Evolutionary conservation across 1,140 invertebrate species (phyloP).

Genomic region (Drosophila fuyamai): DNA sequence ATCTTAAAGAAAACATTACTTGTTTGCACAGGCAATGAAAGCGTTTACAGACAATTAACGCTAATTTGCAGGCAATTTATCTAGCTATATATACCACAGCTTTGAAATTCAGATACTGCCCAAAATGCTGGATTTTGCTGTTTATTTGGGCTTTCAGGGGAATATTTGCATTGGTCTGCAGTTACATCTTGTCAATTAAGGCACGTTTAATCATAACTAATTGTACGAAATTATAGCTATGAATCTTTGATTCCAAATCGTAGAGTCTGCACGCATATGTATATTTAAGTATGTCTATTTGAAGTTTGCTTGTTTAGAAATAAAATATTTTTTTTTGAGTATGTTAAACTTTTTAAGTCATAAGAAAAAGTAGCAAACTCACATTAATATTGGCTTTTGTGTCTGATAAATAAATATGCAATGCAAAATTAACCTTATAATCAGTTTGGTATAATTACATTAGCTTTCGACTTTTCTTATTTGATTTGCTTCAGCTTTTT

Average conservation of each 20-base stretch:
- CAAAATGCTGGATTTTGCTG: not conserved
- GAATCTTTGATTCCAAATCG: not conserved
- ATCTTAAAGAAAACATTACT: not conserved
- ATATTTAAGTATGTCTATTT: not conserved
- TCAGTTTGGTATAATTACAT: too few relatives aligned
- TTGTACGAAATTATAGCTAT: conserved; percentile 19
- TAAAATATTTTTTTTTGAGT: too few relatives aligned
- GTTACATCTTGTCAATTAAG: conserved; percentile 31
- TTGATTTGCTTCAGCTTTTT: too few relatives aligned
- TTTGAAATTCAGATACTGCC: not conserved
- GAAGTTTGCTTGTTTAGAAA: not conserved
- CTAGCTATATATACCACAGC: not conserved
- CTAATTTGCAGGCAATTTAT: conserved; percentile 32
- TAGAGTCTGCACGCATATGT: not conserved
- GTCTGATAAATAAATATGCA: too few relatives aligned
- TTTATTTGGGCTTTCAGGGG: not conserved
- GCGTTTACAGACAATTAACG: conserved; percentile 29
- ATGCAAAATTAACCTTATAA: too few relatives aligned
- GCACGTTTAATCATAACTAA: conserved; percentile 27
- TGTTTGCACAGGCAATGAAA: conserved; percentile 21
- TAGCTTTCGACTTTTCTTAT: too few relatives aligned
- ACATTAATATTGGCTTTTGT: too few relatives aligned
- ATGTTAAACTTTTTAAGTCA: too few relatives aligned
- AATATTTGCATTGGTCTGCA: conserved; percentile 18
- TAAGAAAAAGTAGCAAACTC: too few relatives aligned